Base-by-base conservation (phyloP, 1,140 invertebrate species). In the Sweltsa coloradensis region DNA sequence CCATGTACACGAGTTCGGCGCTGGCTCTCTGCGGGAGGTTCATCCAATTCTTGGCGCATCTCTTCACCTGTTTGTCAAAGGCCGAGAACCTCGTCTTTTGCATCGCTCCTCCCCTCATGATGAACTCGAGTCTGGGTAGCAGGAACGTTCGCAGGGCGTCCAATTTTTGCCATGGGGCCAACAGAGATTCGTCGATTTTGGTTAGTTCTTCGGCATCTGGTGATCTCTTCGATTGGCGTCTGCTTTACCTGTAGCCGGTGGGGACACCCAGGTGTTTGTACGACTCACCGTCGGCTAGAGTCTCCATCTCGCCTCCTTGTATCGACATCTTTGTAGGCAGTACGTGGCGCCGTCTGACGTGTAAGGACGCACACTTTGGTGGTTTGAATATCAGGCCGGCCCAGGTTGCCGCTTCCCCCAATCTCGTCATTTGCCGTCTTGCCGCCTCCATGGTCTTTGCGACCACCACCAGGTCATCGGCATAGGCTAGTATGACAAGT, bases 121-220 rank as follows among this genome's bases (percentile, higher is more conserved):
- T 16, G 34, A 64, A 67, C 41, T 57, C 53, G 0, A 65, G 36
- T 2, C 53, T 34, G 1, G 66, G 58, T 25, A 62, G 16, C 0
- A 67, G 47, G 39, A 64, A 67, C 0, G 57, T 61, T 1, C 48
- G 55, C 6, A 60, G 6, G 1, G 60, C 57, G 26, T 68, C 60
- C 5, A 65, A 29, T 43, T 63, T 63, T 50, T 67, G 62, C 61
- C 66, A 66, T 1, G 63, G 63, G 3, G 63, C 59, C 0, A 65
- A 57, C 0, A 56, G 40, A 1, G 55, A 57, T 0, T 11, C 3
- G 41, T 60, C 50, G 0, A 64, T 23, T 3, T 19, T 31, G 0
- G 6, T 7, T 0, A 58, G 41, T 3, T 63, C 54, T 1, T 27
- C 24, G 2, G 45, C n/a, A 34, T 58, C 37, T 29, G 0, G 44